Evolutionary conservation across 2,113 vertebrate species (phyloP), one percentile per base, ranked within the genome.

Genomic region (Prinia subflava): DNA sequence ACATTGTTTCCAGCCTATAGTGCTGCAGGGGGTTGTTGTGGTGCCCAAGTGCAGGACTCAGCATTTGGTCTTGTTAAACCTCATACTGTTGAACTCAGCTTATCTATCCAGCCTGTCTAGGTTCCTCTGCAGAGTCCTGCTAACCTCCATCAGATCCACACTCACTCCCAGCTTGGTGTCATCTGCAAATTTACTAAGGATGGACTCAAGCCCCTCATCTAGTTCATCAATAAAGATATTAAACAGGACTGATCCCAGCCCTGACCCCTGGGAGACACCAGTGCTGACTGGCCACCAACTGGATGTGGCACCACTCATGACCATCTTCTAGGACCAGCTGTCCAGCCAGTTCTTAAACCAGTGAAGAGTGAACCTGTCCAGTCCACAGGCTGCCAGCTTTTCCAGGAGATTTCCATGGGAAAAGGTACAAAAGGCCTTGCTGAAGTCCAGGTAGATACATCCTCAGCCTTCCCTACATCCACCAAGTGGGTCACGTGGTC

Each of bases 21-120:
- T 0, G 0, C 5, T 71, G 21, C 27, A 63, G 7, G 27, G 20
- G 27, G 4, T 25, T 62, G 27, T 31, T 27, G 39, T 39, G 39
- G 39, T 39, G 3, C 22, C 17, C n/a, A 49, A 76, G 4, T 35
- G 17, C 20, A 35, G 13, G 31, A 17, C 16, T 4, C 0, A 0
- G 5, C 35, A n/a, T 16, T 11, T 35, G 35, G 10, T 10, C 20
- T 30, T 49, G 5, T 49, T 47, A 47, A 75, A 30, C 2, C 10
- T 57, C 12, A 6, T 10, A 7, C 27, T 49, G 11, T 13, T 42
- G 31, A n/a, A 3, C 7, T 57, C 4, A 3, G 6, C 31, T 27
- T 20, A 21, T 42, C 2, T 35, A 24, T 25, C 17, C 60, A 49
- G 53, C 6, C 44, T 59, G 35, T 41, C 44, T 7, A 65, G 16